A percentile compares a stretch with the other conserved stretches of the same genome.
Evolutionary conservation across 2,113 vertebrate species (phyloP).

Genomic region (Coptodon rendalli): DNA sequence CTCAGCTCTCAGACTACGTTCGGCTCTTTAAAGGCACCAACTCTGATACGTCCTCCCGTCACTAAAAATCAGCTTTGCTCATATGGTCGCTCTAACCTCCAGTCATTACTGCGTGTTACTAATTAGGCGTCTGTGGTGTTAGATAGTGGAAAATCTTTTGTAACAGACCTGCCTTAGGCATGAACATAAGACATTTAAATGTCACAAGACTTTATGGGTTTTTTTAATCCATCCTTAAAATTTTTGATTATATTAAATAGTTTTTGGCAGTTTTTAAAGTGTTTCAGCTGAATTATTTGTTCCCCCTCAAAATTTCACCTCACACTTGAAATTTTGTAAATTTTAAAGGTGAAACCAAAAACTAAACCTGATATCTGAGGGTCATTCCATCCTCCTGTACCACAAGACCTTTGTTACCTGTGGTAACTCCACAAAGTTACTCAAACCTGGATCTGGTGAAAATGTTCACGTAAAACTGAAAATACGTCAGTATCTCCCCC

Average conservation of each 20-base stretch:
- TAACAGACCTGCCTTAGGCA: background rate
- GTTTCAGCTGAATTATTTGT: background rate
- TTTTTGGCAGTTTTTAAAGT: background rate
- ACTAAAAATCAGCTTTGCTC: background rate
- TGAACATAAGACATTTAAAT: accelerated
- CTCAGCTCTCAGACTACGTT: background rate
- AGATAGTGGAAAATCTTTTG: background rate
- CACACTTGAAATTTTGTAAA: accelerated
- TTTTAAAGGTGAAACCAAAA: background rate
- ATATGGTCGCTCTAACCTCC: accelerated
- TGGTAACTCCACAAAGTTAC: accelerated
- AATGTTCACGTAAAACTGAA: background rate
- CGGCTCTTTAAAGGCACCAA: background rate
- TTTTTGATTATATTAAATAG: background rate
- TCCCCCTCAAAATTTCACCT: background rate
- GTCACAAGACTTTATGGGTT: accelerated
- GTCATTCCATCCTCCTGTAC: accelerated
- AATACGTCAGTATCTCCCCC: background rate
- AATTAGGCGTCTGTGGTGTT: background rate
- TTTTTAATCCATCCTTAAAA: background rate
- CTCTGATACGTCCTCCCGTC: background rate
- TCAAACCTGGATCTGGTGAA: background rate
- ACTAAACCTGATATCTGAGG: accelerated
- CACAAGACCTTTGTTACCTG: background rate
- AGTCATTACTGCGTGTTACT: background rate